These are phyloP conservation scores for Channa argus DNA, from an alignment of 2,113 vertebrate species.

Conservation along the genomic window DNA sequence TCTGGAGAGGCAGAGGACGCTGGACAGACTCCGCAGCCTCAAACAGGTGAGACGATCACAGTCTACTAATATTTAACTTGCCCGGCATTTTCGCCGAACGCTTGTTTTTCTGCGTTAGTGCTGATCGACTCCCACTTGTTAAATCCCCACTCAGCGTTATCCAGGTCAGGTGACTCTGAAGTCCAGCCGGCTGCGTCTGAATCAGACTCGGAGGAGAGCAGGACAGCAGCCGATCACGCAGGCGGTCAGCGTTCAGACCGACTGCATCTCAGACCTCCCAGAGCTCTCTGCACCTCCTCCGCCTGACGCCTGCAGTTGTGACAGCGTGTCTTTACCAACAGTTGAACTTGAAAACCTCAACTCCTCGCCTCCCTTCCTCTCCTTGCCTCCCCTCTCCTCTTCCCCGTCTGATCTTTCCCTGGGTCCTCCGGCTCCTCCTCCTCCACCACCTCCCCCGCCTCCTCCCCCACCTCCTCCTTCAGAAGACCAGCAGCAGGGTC, in stretches of 20 bases:
- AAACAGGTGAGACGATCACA: constrained; percentile 87
- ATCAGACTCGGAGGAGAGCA: constrained; percentile 85
- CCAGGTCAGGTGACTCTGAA: constrained; percentile 96
- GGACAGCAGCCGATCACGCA: constrained; percentile 69
- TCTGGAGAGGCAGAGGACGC: constrained; percentile 93
- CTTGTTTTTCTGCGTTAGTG: not conserved
- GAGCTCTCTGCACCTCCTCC: constrained; percentile 70
- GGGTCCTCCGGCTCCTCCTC: constrained; percentile 73
- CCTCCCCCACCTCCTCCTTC: constrained; percentile 59
- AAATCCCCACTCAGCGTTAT: constrained; percentile 84
- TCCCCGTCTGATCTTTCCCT: constrained; percentile 63
- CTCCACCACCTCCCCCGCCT: constrained; percentile 50
- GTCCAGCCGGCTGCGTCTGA: constrained; percentile 88
- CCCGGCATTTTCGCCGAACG: not conserved
- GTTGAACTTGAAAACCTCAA: constrained; percentile 74
- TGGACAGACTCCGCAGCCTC: constrained; percentile 94
- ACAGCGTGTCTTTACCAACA: constrained; percentile 81
- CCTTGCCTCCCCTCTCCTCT: constrained; percentile 71
- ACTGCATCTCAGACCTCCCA: constrained; percentile 74
- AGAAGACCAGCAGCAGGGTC: constrained; percentile 71
- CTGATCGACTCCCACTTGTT: not conserved
- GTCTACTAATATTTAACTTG: no score
- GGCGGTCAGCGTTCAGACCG: constrained; percentile 82
- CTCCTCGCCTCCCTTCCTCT: constrained; percentile 73
- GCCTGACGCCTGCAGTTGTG: constrained; percentile 64